A percentile compares a stretch with the other conserved stretches of the same genome.
These are phyloP conservation scores for Lutraria rhynchaena DNA, from an alignment of 1,140 invertebrate species.

Conservation along the genomic window DNA sequence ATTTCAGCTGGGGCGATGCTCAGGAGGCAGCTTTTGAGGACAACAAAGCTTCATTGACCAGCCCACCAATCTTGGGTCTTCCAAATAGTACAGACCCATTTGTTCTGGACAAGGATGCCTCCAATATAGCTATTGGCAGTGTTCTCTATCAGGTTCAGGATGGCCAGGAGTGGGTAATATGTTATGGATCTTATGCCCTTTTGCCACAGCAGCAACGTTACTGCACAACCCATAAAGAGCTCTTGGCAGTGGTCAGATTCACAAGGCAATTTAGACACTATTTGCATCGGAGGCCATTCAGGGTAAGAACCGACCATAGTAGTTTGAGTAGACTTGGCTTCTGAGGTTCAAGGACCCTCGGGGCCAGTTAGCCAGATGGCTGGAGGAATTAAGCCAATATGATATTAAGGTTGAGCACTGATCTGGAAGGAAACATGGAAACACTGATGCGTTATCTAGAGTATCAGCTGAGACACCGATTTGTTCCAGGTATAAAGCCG, in stretches of 20 bases:
- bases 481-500: not conserved
- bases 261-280: conserved; percentile 49
- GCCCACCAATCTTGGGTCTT: conserved; percentile 8
- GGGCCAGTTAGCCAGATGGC: not conserved
- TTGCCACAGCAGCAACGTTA: conserved; percentile 4
- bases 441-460: not conserved
- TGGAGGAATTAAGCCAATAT: not conserved
- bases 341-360: conserved; percentile 1
- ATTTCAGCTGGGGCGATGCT: not conserved
- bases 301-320: conserved; percentile 53
- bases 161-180: not conserved
- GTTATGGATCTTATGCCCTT: not conserved
- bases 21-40: conserved; percentile 12
- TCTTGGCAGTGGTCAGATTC: conserved; percentile 49
- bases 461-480: not conserved
- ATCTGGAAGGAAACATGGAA: not conserved
- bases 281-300: conserved; percentile 16
- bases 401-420: not conserved
- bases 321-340: conserved; percentile 12
- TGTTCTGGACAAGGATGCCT: not conserved
- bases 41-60: not conserved
- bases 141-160: conserved; percentile 10
- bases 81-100: conserved; percentile 1
- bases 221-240: conserved; percentile 39
- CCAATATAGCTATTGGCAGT: conserved; percentile 1